Base-by-base conservation (phyloP, 1,140 invertebrate species). In the Physella acuta region DNA sequence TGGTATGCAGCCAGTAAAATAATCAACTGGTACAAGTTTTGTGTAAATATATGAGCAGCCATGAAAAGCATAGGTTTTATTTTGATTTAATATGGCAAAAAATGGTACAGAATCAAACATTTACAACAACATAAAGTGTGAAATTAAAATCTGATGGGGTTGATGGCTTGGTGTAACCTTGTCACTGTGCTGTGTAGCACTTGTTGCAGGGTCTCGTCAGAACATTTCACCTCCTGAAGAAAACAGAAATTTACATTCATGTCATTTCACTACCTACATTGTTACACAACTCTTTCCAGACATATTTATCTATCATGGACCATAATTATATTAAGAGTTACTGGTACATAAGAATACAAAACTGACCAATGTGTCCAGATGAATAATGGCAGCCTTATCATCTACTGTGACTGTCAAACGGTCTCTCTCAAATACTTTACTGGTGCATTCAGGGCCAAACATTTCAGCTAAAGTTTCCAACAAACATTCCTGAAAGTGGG, bases 361-460 rank as follows among this genome's bases (percentile, higher is more conserved):
- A 81, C 85, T 82, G 85, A 93, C 92, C 85, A 96, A 86, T 71
- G 87, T 91, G 11, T 90, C 84, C 16, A 98, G 84, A 85, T 97
- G 93, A 61, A 98, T 93, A 71, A 92, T 89, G 0, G 94, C 95
- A 37, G 89, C 89, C 70, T 94, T 94, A 0, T 90, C 91, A 81
- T 94, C 91, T 0, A 97, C 92, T 0, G 89, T 90, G 0, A 98
- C 91, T 72, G 91, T 90, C 8, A 98, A 84, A 74, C 92, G 91
- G 77, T 97, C 94, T 0, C 93, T 93, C 84, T 94, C 93, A 76
- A 97, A 94, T 74, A 96, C 91, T 85, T 97, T 97, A 0, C 93
- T 93, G n/a, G 97, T 93, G 30, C 93, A 91, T 73, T 93, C 93
- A 76, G 94, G 92, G 0, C 95, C 96, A 87, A 97, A 98, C 91